These are phyloP conservation scores for Girardinus metallicus DNA, from an alignment of 2,797 vertebrate species.

Conservation along the genomic window DNA sequence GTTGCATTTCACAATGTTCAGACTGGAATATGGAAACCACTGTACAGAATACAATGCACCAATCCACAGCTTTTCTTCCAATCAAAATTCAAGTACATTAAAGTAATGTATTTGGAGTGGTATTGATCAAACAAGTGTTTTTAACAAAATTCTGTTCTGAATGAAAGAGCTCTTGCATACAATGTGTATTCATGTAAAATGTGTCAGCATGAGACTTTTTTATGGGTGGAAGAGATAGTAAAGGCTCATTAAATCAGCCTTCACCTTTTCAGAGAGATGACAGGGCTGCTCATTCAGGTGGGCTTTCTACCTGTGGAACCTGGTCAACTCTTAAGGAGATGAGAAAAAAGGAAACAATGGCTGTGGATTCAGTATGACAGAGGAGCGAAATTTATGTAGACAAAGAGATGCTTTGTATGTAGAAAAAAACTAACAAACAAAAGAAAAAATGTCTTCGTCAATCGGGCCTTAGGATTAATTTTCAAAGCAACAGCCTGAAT, in stretches of 20 bases:
- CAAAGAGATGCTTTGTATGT: not conserved
- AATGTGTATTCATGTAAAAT: conserved; percentile 17
- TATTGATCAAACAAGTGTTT: not conserved
- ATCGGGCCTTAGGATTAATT: conserved; percentile 66
- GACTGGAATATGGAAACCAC: not conserved
- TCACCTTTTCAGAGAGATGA: conserved; percentile 29
- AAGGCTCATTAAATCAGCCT: conserved; percentile 41
- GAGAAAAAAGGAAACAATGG: conserved; percentile 23
- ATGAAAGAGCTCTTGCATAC: not conserved
- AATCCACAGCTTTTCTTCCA: not conserved
- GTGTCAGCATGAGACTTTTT: conserved; percentile 3
- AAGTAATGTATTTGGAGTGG: not conserved
- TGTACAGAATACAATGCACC: not conserved
- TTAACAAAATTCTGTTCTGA: conserved; percentile 4
- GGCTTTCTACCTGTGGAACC: conserved; percentile 41
- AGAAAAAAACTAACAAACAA: conserved; percentile 54
- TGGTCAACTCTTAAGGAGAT: conserved; percentile 27
- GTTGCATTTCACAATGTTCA: not conserved
- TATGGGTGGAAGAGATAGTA: conserved; percentile 1
- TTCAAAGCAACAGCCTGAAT: conserved; percentile 65
- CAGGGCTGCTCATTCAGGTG: conserved; percentile 44
- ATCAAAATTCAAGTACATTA: not conserved
- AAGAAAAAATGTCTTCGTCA: conserved; percentile 66
- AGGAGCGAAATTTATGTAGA: conserved; percentile 11
- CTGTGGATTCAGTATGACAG: conserved; percentile 27